Evolutionary conservation across 2,888 invertebrate genomes (phyloP).

Genomic region (Drosophila kokeensis): DNA sequence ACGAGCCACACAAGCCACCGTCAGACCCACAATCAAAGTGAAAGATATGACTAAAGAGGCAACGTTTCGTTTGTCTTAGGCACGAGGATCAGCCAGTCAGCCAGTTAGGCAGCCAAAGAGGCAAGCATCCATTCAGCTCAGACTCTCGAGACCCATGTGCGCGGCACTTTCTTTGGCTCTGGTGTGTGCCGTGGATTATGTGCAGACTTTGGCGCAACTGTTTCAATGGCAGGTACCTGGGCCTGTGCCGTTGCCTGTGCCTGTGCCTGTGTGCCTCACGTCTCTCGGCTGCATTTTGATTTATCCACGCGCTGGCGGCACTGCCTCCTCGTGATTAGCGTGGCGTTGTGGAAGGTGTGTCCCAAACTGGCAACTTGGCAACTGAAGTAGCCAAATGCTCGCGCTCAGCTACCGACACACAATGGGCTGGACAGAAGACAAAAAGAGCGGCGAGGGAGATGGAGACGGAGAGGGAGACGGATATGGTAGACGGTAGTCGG

Average conservation of each 20-base stretch:
- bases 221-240: background rate
- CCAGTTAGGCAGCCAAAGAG: conserved; percentile 35
- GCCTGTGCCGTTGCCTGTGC: background rate
- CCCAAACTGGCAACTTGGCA: conserved; percentile 81
- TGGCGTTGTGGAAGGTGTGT: conserved; percentile 80
- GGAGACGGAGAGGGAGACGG: background rate
- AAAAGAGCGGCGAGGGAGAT: background rate
- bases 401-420: conserved; percentile 56
- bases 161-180: conserved; percentile 76
- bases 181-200: conserved; percentile 61
- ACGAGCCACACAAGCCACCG: conserved; percentile 72
- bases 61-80: conserved; percentile 78
- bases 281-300: conserved; percentile 73
- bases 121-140: conserved; percentile 58
- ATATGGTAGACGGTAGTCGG: conserved; percentile 2
- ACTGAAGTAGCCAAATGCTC: conserved; percentile 80
- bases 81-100: conserved; percentile 59
- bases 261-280: conserved; percentile 31
- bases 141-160: conserved; percentile 50
- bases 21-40: conserved; percentile 77
- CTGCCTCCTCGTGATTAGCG: conserved; percentile 76
- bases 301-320: conserved; percentile 80
- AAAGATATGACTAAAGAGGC: conserved; percentile 79
- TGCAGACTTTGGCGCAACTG: conserved; percentile 43
- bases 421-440: conserved; percentile 41